Evolutionary conservation across 2,113 vertebrate genomes (phyloP).

Genomic region (Geococcyx californianus): DNA sequence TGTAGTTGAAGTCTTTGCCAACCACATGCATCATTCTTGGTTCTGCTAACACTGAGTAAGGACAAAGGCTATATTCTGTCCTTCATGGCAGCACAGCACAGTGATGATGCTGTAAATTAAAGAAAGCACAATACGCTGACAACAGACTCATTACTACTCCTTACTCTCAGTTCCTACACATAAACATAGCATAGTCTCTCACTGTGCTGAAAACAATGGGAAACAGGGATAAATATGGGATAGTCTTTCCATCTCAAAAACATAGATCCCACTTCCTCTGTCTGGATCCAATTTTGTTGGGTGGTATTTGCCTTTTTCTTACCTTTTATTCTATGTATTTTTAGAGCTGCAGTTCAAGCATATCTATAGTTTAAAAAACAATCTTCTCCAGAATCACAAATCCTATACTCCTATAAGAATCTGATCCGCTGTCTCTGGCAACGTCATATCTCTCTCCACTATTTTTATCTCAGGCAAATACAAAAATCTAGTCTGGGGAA

Average conservation of each 20-base stretch:
- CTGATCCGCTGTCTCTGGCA: neutral
- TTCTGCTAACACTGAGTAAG: neutral
- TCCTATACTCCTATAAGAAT: neutral
- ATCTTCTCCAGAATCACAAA: neutral
- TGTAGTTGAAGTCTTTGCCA: conserved; percentile 35
- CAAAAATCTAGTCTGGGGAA: neutral
- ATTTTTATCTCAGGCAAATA: neutral
- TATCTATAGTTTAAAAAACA: neutral
- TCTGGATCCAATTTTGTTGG: neutral
- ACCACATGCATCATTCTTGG: neutral
- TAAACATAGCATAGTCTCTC: neutral
- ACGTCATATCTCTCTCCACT: neutral
- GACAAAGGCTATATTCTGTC: conserved; percentile 58
- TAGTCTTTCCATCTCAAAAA: neutral
- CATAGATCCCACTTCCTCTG: neutral
- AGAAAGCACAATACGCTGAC: neutral
- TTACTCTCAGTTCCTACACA: neutral
- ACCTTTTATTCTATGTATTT: neutral
- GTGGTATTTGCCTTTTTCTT: neutral
- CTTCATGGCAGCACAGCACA: neutral
- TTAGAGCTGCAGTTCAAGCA: neutral
- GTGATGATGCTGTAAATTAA: neutral
- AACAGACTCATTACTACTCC: neutral
- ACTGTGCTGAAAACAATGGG: neutral
- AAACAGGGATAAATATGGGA: neutral